Evolutionary conservation across 2,113 vertebrate genomes (phyloP), one percentile per base, ranked within the genome.

Genomic region (Mustela nigripes): DNA sequence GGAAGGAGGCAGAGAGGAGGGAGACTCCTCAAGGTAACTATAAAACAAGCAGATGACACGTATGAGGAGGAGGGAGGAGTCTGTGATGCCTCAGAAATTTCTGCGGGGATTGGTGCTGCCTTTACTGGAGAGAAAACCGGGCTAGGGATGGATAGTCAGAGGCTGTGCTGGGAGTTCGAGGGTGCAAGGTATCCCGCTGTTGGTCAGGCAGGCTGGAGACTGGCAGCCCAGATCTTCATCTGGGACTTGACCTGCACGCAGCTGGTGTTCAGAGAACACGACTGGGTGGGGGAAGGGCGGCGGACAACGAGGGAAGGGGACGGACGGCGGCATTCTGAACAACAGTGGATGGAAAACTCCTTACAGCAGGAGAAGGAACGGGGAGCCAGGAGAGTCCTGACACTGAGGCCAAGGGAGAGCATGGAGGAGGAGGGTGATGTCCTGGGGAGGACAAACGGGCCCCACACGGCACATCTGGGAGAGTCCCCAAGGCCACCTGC

Each of bases 281-380:
- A 76, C 50, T 21, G 42, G 28, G 2, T 1, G 4, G 56, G 81
- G 81, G 56, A 56, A 48, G 58, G 53, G 28, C 2, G 33, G 22
- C 0, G 19, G 45, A 53, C 2, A 76, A 22, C 1, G 16, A 16
- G 84, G 86, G 48, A 48, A 24, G 71, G 26, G 19, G 18, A 9
- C 5, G 10, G 69, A 95, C 33, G 33, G 6, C 10, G 45, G 26
- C 53, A 9, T 16, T 33, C 18, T 4, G 45, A 80, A 16, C 21
- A 58, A 80, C 5, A 15, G 7, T 1, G 4, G 19, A 33, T 16
- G 53, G 56, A 42, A n/a, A 31, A 21, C 45, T 39, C 28, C 4
- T 4, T 11, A 45, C 22, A 39, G 24, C 4, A 3, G 6, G 33
- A 50, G 63, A 15, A 39, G 76, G 60, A 18, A 11, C 0, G 0